A percentile compares a stretch with the other conserved stretches of the same genome.
Evolutionary conservation across 1,140 invertebrate species (phyloP).

Genomic region (Sycobia sp.): DNA sequence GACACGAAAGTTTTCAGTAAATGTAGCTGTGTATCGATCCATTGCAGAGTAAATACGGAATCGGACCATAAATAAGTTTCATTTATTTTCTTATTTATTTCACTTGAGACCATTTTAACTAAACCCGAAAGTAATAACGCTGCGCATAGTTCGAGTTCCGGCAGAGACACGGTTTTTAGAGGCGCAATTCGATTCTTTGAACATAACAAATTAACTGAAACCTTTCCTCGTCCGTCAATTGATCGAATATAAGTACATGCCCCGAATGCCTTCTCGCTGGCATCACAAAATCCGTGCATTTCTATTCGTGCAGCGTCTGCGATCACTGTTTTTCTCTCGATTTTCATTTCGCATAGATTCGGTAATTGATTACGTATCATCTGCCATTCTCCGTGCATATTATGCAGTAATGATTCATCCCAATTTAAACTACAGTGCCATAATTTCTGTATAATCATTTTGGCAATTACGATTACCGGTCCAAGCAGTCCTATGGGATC

Average conservation of each 20-base stretch:
- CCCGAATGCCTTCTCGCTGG: neutral
- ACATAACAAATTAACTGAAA: neutral
- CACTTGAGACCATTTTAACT: neutral
- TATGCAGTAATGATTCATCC: neutral
- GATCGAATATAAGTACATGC: conserved; percentile 14
- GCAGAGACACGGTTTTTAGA: conserved; percentile 19
- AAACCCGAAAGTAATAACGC: conserved; percentile 5
- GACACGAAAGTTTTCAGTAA: neutral
- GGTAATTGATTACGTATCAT: neutral
- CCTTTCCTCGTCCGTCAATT: neutral
- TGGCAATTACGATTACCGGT: neutral
- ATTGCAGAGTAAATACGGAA: conserved; percentile 2
- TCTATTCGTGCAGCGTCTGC: neutral
- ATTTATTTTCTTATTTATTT: neutral
- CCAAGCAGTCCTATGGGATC: neutral
- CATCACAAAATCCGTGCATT: conserved; percentile 22
- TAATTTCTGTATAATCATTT: conserved; percentile 4
- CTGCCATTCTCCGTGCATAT: neutral
- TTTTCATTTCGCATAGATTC: neutral
- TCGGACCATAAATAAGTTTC: conserved; percentile 13
- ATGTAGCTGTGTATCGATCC: neutral
- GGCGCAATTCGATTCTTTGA: neutral
- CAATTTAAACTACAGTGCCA: neutral
- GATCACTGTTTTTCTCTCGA: neutral
- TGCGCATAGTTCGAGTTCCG: conserved; percentile 24